These are phyloP conservation scores for Pitangus sulphuratus DNA, from an alignment of 2,797 vertebrate genomes.

Conservation along the genomic window DNA sequence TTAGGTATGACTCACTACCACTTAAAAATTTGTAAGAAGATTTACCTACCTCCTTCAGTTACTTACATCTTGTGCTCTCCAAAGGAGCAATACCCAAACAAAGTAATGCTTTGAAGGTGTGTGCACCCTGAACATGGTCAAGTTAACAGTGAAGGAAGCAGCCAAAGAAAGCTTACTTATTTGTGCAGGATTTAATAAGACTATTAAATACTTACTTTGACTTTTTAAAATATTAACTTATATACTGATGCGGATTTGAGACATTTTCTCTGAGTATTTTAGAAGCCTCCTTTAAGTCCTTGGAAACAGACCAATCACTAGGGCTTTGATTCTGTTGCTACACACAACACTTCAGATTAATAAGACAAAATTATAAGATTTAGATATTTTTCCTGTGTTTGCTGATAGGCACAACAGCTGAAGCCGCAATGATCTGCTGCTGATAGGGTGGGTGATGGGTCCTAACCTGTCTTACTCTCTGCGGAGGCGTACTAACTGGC, in stretches of 20 bases:
- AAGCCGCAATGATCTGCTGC: neutral
- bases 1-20: neutral
- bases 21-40: neutral
- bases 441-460: neutral
- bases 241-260: neutral
- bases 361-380: neutral
- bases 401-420: neutral
- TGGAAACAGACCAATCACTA: neutral
- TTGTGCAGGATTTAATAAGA: conserved; percentile 2
- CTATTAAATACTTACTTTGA: neutral
- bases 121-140: neutral
- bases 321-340: neutral
- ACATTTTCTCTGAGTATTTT: neutral
- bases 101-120: neutral
- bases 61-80: neutral
- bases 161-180: conserved; percentile 5
- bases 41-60: neutral
- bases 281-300: neutral
- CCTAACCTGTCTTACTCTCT: neutral
- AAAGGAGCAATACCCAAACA: neutral
- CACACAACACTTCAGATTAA: neutral
- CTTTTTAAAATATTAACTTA: conserved; percentile 1
- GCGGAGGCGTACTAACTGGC: neutral
- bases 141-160: neutral
- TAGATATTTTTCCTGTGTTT: neutral